Conservation (phyloP, 2,797 vertebrate genomes). For the Trachurus trachurus region DNA sequence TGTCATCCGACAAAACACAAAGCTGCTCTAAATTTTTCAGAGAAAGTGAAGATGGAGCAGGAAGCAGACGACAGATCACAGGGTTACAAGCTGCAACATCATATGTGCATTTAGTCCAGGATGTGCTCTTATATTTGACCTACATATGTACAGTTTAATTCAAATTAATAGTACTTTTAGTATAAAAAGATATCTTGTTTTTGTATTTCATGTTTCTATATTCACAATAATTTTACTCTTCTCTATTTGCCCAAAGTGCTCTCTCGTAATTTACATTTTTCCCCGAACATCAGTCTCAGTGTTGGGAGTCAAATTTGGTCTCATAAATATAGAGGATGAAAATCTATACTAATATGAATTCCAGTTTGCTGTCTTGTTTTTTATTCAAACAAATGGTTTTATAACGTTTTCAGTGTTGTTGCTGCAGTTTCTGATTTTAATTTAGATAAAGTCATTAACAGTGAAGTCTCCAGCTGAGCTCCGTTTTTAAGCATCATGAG, state of each 20-base stretch:
- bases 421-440: background rate
- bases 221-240: too few species aligned
- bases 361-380: too few species aligned
- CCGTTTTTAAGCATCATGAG: background rate
- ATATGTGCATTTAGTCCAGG: background rate
- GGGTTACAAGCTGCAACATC: background rate
- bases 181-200: background rate
- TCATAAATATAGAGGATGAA: too few species aligned
- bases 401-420: background rate
- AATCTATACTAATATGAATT: too few species aligned
- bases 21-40: conserved; percentile 10
- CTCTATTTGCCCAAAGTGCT: too few species aligned
- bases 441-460: background rate
- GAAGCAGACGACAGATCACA: background rate
- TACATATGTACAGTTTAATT: too few species aligned
- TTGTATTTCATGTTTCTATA: background rate
- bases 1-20: conserved; percentile 34
- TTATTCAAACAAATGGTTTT: background rate
- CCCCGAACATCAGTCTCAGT: too few species aligned
- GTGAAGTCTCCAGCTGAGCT: background rate
- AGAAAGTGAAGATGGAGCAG: background rate
- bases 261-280: too few species aligned
- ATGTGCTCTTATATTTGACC: background rate
- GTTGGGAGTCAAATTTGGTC: too few species aligned
- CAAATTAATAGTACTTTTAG: background rate